Conservation (phyloP, 2,113 vertebrate species). For the Dipodomys spectabilis region DNA sequence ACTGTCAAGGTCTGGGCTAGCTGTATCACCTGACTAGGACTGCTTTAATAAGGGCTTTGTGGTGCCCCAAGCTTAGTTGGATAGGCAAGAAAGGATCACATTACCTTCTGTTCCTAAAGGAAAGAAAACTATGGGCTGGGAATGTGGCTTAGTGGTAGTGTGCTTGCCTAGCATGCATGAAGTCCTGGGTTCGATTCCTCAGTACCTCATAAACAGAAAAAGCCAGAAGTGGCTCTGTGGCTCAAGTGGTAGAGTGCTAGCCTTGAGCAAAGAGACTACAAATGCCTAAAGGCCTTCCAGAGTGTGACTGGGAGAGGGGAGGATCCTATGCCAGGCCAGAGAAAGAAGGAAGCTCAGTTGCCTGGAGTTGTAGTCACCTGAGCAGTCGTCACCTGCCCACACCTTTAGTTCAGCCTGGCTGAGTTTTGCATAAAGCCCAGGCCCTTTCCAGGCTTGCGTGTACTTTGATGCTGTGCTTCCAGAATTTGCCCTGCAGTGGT, state of each 20-base stretch:
- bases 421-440: neutral
- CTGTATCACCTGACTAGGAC: neutral
- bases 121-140: constrained; percentile 22
- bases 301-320: constrained; percentile 1
- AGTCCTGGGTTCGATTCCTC: no score
- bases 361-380: neutral
- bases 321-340: neutral
- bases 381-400: neutral
- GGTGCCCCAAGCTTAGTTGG: neutral
- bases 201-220: no score
- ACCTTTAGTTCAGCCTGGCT: neutral
- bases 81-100: neutral
- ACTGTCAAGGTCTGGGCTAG: constrained; percentile 37
- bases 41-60: neutral
- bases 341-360: neutral
- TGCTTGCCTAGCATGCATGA: no score
- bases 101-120: neutral
- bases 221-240: no score
- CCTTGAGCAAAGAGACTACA: no score
- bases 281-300: neutral
- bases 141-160: neutral
- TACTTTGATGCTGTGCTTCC: constrained; percentile 15
- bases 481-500: constrained; percentile 18
- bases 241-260: no score
- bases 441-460: neutral